These are phyloP conservation scores for Varecia variegata DNA, from an alignment of 2,797 vertebrate genomes.

Conservation along the genomic window DNA sequence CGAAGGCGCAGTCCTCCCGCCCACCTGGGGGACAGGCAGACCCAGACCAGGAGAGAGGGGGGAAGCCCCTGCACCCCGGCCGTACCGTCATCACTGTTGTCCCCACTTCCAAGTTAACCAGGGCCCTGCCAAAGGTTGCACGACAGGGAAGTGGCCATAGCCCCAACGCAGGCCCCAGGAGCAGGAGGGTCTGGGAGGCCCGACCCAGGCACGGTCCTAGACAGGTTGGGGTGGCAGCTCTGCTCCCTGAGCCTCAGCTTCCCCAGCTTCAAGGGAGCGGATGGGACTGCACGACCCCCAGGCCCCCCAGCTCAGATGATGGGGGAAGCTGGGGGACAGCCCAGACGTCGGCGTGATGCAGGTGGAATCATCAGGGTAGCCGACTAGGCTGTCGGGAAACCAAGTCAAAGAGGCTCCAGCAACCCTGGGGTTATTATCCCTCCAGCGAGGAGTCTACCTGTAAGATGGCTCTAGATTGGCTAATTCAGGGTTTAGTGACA, in stretches of 20 bases:
- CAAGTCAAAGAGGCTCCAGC: not conserved
- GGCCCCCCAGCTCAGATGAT: not conserved
- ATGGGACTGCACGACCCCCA: not conserved
- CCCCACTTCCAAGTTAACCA: rapidly evolving
- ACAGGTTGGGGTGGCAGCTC: too few species aligned
- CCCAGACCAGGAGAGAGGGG: not conserved
- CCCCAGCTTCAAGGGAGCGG: not conserved
- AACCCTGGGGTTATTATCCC: not conserved
- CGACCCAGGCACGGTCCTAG: rapidly evolving
- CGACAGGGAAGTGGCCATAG: not conserved
- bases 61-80: rapidly evolving
- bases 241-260: not conserved
- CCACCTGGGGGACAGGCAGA: not conserved
- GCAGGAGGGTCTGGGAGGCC: rapidly evolving
- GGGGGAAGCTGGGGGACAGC: not conserved
- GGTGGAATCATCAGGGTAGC: too few species aligned
- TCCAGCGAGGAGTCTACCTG: not conserved
- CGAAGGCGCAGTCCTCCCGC: not conserved
- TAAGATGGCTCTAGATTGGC: not conserved
- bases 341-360: not conserved
- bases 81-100: rapidly evolving
- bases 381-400: rapidly evolving
- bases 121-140: not conserved
- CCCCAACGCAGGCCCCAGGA: rapidly evolving
- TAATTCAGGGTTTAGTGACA: not conserved